phyloP scores from a whole-genome alignment of 2,113 vertebrate species.

The Poecile atricapillus region DNA sequence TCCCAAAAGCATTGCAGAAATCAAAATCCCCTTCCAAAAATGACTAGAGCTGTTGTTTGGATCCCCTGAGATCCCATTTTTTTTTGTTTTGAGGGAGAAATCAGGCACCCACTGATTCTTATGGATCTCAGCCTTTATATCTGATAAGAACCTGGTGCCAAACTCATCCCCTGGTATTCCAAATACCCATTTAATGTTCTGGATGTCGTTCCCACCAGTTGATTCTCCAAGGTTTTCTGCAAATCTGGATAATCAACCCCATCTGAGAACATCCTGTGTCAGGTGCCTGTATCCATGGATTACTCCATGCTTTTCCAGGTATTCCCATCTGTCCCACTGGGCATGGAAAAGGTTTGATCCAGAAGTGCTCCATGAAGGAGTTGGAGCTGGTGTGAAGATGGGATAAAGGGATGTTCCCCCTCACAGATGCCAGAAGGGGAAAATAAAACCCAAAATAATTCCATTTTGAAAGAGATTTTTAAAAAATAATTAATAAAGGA shows the following conservation, averaged over 20 bases:
- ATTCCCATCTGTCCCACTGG: neutral
- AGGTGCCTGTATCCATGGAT: neutral
- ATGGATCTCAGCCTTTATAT: neutral
- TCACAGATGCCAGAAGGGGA: neutral
- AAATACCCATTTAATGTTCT: neutral
- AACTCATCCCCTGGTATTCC: neutral
- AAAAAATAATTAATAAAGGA: too few species aligned
- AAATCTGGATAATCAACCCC: neutral
- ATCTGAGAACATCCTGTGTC: neutral
- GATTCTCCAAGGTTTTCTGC: neutral
- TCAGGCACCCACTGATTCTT: neutral
- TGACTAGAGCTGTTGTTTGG: neutral
- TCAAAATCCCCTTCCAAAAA: neutral
- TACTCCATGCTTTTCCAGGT: neutral
- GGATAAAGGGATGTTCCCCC: accelerated
- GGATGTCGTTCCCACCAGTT: neutral
- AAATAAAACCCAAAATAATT: neutral
- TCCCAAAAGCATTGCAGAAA: neutral
- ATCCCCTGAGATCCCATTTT: neutral
- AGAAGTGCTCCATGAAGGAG: accelerated
- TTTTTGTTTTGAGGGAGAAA: neutral
- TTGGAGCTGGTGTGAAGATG: accelerated
- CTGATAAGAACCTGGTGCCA: neutral
- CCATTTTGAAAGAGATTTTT: accelerated
- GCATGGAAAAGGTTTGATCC: accelerated